Conservation (phyloP, 1,140 invertebrate genomes). For the Drosophila nigrodunni region DNA sequence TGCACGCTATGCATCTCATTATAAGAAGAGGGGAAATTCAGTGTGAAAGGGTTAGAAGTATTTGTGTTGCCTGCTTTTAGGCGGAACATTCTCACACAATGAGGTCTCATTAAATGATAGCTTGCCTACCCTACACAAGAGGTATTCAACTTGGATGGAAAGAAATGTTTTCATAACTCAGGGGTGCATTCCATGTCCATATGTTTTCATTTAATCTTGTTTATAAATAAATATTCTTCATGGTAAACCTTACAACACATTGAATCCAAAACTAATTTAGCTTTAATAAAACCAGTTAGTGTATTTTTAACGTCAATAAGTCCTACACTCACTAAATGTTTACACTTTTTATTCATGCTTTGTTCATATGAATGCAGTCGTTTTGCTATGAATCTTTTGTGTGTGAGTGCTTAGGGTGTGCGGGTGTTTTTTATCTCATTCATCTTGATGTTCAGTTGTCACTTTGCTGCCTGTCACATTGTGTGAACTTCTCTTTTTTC, state of each 20-base stretch:
- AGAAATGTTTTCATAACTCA: too few species aligned
- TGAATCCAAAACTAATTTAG: too few species aligned
- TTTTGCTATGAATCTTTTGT: slow-evolving; percentile 17
- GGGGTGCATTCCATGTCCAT: too few species aligned
- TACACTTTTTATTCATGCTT: slow-evolving; percentile 13
- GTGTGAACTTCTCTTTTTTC: slow-evolving; percentile 36
- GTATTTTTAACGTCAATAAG: not conserved
- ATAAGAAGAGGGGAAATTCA: not conserved
- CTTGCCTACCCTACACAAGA: not conserved
- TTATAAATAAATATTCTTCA: too few species aligned
- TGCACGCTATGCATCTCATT: slow-evolving; percentile 32
- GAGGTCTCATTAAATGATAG: slow-evolving; percentile 41
- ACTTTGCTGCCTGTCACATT: slow-evolving; percentile 60
- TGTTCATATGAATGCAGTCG: slow-evolving; percentile 14
- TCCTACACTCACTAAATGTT: not conserved
- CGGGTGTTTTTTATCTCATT: not conserved
- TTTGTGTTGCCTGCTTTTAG: slow-evolving; percentile 17
- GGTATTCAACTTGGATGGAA: not conserved
- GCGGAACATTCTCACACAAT: slow-evolving; percentile 33
- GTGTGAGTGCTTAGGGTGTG: not conserved
- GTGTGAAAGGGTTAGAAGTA: not conserved
- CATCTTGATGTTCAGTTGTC: not conserved
- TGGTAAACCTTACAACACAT: too few species aligned
- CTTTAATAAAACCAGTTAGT: too few species aligned
- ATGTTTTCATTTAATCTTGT: too few species aligned